Percentiles rank a stretch among this genome's conserved stretches.
Evolutionary conservation across 2,888 invertebrate species (phyloP).

Genomic region (Acronicta psi): DNA sequence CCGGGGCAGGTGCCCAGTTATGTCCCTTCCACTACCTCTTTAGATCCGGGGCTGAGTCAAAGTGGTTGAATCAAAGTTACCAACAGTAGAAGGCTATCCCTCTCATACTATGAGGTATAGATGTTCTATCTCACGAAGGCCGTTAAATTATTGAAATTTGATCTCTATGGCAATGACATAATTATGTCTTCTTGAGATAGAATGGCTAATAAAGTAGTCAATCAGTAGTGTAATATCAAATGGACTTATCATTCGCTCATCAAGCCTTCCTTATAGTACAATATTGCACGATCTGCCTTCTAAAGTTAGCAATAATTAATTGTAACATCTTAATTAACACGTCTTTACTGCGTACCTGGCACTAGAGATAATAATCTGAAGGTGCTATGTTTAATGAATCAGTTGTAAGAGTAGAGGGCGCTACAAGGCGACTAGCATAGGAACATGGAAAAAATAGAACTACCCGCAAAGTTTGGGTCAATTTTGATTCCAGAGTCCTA

Average conservation of each 20-base stretch:
- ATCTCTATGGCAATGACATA: too few species aligned
- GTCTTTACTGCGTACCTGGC: slow-evolving; percentile 44
- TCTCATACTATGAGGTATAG: too few species aligned
- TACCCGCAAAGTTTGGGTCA: too few species aligned
- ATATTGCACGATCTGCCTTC: slow-evolving; percentile 45
- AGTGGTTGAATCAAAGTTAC: too few species aligned
- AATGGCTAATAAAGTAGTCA: background rate
- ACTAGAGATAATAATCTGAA: slow-evolving; percentile 55
- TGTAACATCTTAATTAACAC: slow-evolving; percentile 24
- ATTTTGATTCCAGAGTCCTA: background rate
- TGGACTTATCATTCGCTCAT: background rate
- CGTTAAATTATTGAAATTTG: too few species aligned
- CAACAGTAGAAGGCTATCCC: background rate
- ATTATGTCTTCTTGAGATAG: too few species aligned
- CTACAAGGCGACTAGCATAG: background rate
- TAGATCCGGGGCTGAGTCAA: too few species aligned
- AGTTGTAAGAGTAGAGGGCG: slow-evolving; percentile 29
- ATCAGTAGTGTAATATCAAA: slow-evolving; percentile 13
- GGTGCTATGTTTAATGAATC: slow-evolving; percentile 65
- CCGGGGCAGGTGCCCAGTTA: too few species aligned
- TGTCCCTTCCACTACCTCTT: too few species aligned
- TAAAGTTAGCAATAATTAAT: slow-evolving; percentile 45
- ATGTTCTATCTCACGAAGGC: too few species aligned
- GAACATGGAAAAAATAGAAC: background rate
- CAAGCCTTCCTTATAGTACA: slow-evolving; percentile 40